phyloP scores from a whole-genome alignment of 1,140 invertebrate genomes.

The Drosophila cardini region DNA sequence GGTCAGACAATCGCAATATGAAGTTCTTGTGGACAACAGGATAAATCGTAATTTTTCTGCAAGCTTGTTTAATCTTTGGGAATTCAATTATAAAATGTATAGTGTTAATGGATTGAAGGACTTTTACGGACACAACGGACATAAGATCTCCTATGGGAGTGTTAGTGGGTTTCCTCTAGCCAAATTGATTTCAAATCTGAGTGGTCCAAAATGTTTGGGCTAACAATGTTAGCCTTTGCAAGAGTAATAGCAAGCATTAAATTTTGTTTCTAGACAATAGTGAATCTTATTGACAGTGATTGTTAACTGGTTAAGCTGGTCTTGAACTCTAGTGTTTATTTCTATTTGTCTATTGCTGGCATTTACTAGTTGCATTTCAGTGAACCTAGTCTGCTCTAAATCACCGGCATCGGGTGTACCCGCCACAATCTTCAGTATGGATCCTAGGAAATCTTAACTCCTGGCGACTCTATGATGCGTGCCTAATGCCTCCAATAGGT shows the following conservation, averaged over 20 bases:
- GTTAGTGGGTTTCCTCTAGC: constrained; percentile 36
- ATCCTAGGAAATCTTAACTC: neutral
- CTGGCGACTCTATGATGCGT: constrained; percentile 8
- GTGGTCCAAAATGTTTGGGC: constrained; percentile 38
- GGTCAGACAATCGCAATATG: constrained; percentile 9
- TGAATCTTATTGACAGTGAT: neutral
- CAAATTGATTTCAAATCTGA: constrained; percentile 35
- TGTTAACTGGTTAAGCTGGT: constrained; percentile 4
- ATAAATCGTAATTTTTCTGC: constrained; percentile 33
- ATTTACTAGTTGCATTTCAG: neutral
- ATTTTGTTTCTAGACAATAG: constrained; percentile 20
- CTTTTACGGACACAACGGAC: constrained; percentile 24
- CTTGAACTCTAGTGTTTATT: constrained; percentile 7
- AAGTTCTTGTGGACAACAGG: neutral
- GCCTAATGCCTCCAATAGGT: neutral
- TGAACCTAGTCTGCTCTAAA: neutral
- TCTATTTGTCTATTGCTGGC: constrained; percentile 1
- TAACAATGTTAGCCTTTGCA: constrained; percentile 33
- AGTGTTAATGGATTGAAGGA: constrained; percentile 17
- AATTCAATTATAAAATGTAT: constrained; percentile 35
- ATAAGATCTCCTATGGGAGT: constrained; percentile 40
- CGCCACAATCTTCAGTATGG: no score
- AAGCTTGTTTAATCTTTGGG: constrained; percentile 12
- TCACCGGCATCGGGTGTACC: neutral
- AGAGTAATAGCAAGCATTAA: constrained; percentile 34